Evolutionary conservation across 2,797 vertebrate species (phyloP).

Genomic region (Aphelocoma californica): DNA sequence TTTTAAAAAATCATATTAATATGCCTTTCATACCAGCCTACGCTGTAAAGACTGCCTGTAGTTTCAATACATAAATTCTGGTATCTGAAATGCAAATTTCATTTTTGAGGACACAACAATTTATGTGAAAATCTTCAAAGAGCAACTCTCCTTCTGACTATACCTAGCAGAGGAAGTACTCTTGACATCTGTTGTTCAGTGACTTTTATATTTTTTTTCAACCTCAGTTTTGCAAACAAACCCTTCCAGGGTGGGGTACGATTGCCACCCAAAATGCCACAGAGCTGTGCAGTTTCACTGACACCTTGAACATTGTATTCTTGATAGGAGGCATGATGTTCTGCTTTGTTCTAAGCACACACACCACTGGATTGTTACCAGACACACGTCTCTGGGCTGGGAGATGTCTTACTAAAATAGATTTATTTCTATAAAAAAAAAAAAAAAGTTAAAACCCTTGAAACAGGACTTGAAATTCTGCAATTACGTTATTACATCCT

Average conservation of each 20-base stretch:
- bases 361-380: background rate
- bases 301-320: background rate
- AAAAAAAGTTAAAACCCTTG: background rate
- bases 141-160: background rate
- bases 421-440: background rate
- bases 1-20: constrained; percentile 54
- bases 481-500: background rate
- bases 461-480: background rate
- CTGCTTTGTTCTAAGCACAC: background rate
- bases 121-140: constrained; percentile 25
- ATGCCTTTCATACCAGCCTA: constrained; percentile 43
- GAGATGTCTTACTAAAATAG: background rate
- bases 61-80: constrained; percentile 33
- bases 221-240: background rate
- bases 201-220: background rate
- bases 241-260: background rate
- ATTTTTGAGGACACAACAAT: background rate
- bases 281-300: background rate
- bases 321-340: background rate
- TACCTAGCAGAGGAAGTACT: background rate
- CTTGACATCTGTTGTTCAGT: background rate
- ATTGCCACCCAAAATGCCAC: background rate
- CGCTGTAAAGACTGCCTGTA: constrained; percentile 31
- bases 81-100: constrained; percentile 44
- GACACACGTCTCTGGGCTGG: background rate